phyloP scores from a whole-genome alignment of 2,113 vertebrate species.

The Geococcyx californianus region DNA sequence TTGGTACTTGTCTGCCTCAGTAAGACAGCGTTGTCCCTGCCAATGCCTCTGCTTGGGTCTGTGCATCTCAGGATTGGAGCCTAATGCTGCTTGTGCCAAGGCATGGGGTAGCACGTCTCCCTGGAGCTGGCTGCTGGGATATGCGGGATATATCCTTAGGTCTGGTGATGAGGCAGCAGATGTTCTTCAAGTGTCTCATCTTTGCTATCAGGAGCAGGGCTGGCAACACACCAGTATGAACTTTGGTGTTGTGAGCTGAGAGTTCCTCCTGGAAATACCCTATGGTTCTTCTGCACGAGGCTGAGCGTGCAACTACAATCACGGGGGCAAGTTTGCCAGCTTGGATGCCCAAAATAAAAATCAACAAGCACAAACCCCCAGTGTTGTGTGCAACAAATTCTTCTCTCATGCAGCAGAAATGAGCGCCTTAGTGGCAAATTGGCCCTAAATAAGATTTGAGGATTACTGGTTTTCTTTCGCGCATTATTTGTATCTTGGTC shows the following conservation, averaged over 20 bases:
- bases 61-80: fast-evolving
- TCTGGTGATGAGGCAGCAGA: not conserved
- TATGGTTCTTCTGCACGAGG: fast-evolving
- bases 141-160: fast-evolving
- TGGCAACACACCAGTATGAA: not conserved
- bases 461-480: not conserved
- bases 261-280: not conserved
- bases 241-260: not conserved
- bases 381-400: not conserved
- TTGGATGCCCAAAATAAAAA: not conserved
- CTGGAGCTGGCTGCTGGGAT: not conserved
- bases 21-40: not conserved
- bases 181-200: not conserved
- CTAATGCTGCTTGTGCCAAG: not conserved
- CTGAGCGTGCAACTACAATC: not conserved
- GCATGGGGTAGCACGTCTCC: fast-evolving
- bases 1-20: not conserved
- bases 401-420: not conserved
- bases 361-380: not conserved
- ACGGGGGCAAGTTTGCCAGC: not conserved
- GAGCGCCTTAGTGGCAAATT: not conserved
- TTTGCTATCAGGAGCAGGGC: too few relatives aligned
- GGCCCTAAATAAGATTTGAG: slow-evolving; percentile 24
- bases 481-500: not conserved
- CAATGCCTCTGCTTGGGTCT: fast-evolving